Percentiles rank a stretch among this genome's conserved stretches.
Conservation (phyloP, 2,888 invertebrate species). For the Parnassius smintheus region DNA sequence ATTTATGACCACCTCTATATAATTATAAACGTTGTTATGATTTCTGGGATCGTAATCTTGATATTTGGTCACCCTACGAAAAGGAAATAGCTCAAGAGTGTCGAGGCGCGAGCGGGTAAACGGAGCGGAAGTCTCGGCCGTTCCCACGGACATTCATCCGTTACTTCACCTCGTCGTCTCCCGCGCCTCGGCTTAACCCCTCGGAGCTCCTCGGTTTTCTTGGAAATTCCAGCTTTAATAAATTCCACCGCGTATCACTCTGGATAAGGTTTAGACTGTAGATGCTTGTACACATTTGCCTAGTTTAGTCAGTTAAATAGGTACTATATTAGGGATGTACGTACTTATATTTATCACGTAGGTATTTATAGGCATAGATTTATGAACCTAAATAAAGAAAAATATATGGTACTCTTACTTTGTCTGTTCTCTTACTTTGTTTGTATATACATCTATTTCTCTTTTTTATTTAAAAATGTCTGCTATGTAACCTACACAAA, state of each 20-base stretch:
- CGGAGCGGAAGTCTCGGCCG: conserved; percentile 76
- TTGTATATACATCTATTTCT: too few species aligned
- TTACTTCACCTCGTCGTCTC: conserved; percentile 68
- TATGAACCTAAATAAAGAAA: too few species aligned
- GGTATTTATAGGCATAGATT: too few species aligned
- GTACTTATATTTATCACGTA: too few species aligned
- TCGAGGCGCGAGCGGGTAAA: conserved; percentile 57
- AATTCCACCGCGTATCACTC: conserved; percentile 14
- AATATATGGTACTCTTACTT: too few species aligned
- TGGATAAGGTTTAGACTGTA: conserved; percentile 10
- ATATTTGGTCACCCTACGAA: conserved; percentile 62
- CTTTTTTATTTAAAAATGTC: too few species aligned
- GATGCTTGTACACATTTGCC: conserved; percentile 6
- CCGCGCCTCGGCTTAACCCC: conserved; percentile 33
- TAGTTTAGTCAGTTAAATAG: too few species aligned
- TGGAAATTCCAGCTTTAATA: conserved; percentile 35
- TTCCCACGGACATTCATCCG: conserved; percentile 79
- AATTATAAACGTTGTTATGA: neutral
- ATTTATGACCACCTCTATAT: neutral
- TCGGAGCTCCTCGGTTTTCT: conserved; percentile 38
- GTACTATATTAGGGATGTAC: too few species aligned
- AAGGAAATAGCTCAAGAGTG: conserved; percentile 76
- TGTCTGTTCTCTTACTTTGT: too few species aligned
- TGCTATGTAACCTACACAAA: too few species aligned
- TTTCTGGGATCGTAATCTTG: conserved; percentile 1